Conservation (phyloP, 2,113 vertebrate genomes). For the Myocastor coypus region DNA sequence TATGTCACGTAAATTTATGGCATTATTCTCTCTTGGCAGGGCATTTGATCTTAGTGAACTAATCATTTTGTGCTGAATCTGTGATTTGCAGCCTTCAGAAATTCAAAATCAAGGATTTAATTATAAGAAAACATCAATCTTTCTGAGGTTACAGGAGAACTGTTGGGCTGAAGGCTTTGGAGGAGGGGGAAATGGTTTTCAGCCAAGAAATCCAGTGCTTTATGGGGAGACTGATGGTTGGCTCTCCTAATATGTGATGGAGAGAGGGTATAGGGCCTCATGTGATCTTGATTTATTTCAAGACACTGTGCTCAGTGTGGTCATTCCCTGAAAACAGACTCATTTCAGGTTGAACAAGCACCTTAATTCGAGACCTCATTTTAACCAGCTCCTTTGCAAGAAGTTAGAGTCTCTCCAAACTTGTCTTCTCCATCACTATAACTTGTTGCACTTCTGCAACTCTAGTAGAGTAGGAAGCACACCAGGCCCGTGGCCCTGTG, state of each 20-base stretch:
- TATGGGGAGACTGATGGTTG: neutral
- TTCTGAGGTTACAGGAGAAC: constrained; percentile 2
- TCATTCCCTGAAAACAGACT: neutral
- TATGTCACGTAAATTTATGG: neutral
- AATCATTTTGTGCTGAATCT: neutral
- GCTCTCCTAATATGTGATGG: neutral
- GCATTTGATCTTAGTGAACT: constrained; percentile 29
- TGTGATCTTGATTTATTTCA: neutral
- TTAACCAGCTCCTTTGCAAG: neutral
- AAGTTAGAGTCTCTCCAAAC: neutral
- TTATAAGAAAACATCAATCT: constrained; percentile 52
- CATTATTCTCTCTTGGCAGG: neutral
- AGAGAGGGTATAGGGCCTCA: neutral
- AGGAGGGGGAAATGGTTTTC: neutral
- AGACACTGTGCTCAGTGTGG: neutral
- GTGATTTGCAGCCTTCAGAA: constrained; percentile 59
- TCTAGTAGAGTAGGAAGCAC: neutral
- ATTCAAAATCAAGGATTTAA: constrained; percentile 55
- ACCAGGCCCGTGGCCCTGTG: neutral
- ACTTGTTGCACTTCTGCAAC: neutral
- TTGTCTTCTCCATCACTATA: neutral
- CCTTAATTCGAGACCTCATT: neutral
- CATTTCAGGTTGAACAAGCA: neutral
- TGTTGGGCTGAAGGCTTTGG: neutral
- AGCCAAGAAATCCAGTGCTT: constrained; percentile 33